phyloP scores from a whole-genome alignment of 2,888 invertebrate species.

The Pardosa pseudoannulata region DNA sequence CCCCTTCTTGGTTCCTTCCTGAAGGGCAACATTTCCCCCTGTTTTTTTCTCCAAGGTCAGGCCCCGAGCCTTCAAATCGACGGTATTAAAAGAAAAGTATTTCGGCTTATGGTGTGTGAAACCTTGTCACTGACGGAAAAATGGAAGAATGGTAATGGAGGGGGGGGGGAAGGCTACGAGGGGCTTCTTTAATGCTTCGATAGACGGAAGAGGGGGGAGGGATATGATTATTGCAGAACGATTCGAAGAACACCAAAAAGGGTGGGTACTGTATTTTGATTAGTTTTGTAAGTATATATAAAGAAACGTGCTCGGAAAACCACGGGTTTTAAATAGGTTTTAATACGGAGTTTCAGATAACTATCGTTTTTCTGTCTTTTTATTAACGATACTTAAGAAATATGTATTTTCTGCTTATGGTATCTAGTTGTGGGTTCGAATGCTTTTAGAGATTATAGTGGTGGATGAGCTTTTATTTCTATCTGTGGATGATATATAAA shows the following conservation, averaged over 20 bases:
- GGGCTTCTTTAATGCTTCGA: too few species aligned
- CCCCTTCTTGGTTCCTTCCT: not conserved
- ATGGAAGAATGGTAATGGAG: not conserved
- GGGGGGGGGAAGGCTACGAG: too few species aligned
- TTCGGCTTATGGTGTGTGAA: conserved; percentile 5
- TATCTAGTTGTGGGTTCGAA: too few species aligned
- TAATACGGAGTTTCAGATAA: not conserved
- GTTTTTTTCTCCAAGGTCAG: conserved; percentile 55
- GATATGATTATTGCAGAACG: conserved; percentile 21
- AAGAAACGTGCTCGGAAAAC: too few species aligned
- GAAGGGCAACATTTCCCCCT: conserved; percentile 43
- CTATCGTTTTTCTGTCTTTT: too few species aligned
- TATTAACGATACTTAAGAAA: too few species aligned
- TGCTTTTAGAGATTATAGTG: too few species aligned
- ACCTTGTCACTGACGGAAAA: conserved; percentile 31
- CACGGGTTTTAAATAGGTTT: not conserved
- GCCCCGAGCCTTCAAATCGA: conserved; percentile 59
- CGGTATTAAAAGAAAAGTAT: conserved; percentile 50
- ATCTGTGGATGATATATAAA: too few species aligned
- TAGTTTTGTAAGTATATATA: not conserved
- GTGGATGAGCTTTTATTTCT: too few species aligned
- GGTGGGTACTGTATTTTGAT: conserved; percentile 29
- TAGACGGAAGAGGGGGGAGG: not conserved
- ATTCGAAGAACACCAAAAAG: conserved; percentile 14
- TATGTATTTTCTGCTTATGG: too few species aligned